Conservation (phyloP, 1,140 invertebrate species). For the Megalopta genalis region DNA sequence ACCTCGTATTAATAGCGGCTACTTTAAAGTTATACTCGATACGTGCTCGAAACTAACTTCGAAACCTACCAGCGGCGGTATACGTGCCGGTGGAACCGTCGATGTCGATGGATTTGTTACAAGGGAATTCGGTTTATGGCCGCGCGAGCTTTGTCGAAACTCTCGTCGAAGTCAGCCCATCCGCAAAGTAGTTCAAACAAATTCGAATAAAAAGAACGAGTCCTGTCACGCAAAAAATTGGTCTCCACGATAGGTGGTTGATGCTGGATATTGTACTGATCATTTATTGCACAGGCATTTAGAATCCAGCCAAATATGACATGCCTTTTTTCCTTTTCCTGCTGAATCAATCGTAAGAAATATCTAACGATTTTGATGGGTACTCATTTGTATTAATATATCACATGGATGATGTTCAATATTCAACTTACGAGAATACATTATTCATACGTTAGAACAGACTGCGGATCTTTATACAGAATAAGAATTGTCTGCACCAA, state of each 20-base stretch:
- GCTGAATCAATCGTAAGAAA: too few species aligned
- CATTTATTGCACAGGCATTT: background rate
- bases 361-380: too few species aligned
- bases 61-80: conserved; percentile 26
- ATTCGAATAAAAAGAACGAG: conserved; percentile 8
- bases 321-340: too few species aligned
- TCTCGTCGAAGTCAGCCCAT: conserved; percentile 9
- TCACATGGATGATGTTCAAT: too few species aligned
- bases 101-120: conserved; percentile 63
- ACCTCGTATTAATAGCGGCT: conserved; percentile 65
- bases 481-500: too few species aligned
- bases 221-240: background rate
- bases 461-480: too few species aligned
- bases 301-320: too few species aligned
- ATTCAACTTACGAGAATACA: too few species aligned
- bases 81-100: conserved; percentile 43
- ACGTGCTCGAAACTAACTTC: conserved; percentile 63
- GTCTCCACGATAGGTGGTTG: background rate
- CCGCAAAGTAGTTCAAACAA: conserved; percentile 39
- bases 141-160: conserved; percentile 50
- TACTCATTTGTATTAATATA: too few species aligned
- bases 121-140: conserved; percentile 58
- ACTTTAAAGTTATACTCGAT: conserved; percentile 65
- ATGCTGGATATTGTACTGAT: background rate
- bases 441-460: too few species aligned